These are phyloP conservation scores for Dryadula phaetusa DNA, from an alignment of 2,888 invertebrate species.

Conservation along the genomic window DNA sequence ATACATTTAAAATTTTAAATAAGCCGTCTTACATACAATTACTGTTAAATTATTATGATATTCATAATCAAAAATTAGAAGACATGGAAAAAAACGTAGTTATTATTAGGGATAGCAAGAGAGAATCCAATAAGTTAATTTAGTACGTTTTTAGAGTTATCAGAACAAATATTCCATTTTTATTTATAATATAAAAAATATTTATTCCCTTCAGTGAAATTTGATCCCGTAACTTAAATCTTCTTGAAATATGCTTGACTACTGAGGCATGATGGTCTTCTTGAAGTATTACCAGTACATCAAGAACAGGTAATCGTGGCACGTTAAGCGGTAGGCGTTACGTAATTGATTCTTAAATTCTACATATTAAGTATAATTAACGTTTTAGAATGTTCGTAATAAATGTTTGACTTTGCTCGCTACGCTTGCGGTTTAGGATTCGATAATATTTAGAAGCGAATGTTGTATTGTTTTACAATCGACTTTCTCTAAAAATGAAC, in stretches of 20 bases:
- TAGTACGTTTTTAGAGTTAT: too few relatives aligned
- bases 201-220: neutral
- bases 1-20: too few relatives aligned
- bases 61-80: too few relatives aligned
- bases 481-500: constrained; percentile 8
- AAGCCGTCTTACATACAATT: too few relatives aligned
- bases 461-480: neutral
- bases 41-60: too few relatives aligned
- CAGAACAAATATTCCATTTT: too few relatives aligned
- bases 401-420: neutral
- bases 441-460: neutral
- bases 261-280: neutral
- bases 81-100: too few relatives aligned
- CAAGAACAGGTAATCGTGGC: neutral
- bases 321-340: neutral
- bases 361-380: constrained; percentile 13
- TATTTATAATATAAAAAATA: neutral
- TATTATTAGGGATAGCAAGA: too few relatives aligned
- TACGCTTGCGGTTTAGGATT: neutral
- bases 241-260: neutral
- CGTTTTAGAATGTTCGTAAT: constrained; percentile 11
- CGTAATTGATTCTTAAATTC: neutral
- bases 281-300: too few relatives aligned
- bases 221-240: neutral
- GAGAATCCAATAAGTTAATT: too few relatives aligned